A percentile compares a stretch with the other conserved stretches of the same genome.
phyloP scores from a whole-genome alignment of 2,888 invertebrate species.

The Drosophila pegasa region DNA sequence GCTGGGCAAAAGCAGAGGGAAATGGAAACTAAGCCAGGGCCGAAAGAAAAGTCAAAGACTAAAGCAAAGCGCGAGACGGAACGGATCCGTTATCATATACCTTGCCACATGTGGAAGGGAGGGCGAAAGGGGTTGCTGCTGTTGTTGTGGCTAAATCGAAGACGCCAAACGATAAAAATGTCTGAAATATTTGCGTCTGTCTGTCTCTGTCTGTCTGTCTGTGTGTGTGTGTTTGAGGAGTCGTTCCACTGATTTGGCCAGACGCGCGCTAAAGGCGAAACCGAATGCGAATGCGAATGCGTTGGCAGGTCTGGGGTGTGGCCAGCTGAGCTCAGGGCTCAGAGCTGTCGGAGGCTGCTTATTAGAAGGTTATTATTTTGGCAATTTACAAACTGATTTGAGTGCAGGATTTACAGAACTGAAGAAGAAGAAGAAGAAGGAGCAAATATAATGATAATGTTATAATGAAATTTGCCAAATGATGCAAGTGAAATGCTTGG shows the following conservation, averaged over 20 bases:
- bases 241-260: slow-evolving; percentile 74
- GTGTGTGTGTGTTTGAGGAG: slow-evolving; percentile 45
- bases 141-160: slow-evolving; percentile 76
- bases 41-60: slow-evolving; percentile 28
- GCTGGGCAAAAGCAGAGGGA: not conserved
- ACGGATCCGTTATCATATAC: slow-evolving; percentile 30
- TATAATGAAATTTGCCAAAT: slow-evolving; percentile 25
- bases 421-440: not conserved
- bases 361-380: slow-evolving; percentile 79
- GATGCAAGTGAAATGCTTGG: not conserved
- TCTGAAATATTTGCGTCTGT: slow-evolving; percentile 78
- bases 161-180: slow-evolving; percentile 84
- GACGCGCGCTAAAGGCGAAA: slow-evolving; percentile 63
- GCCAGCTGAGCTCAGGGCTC: slow-evolving; percentile 13
- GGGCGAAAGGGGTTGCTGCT: slow-evolving; percentile 13
- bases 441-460: slow-evolving; percentile 8
- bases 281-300: slow-evolving; percentile 14
- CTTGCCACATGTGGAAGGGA: slow-evolving; percentile 11
- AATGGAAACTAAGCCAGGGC: slow-evolving; percentile 26
- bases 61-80: slow-evolving; percentile 35
- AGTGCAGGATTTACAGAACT: slow-evolving; percentile 29
- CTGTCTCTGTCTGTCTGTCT: no score
- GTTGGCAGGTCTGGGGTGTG: slow-evolving; percentile 4
- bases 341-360: slow-evolving; percentile 50
- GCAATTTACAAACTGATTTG: slow-evolving; percentile 82